Evolutionary conservation across 1,140 invertebrate species (phyloP).

Genomic region (Protaetia brevitarsis): DNA sequence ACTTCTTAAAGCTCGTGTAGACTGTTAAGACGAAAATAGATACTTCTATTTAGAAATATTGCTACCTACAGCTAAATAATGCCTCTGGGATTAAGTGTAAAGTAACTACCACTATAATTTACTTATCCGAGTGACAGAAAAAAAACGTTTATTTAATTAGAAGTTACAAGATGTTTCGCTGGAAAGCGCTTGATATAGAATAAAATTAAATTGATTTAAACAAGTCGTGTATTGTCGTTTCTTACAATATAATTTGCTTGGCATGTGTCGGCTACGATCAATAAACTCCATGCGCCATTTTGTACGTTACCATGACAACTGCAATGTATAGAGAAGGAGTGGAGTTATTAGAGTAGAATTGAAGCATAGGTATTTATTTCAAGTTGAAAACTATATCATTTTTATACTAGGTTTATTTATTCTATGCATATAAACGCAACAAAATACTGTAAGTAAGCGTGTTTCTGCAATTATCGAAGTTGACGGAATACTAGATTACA

Average conservation of each 20-base stretch:
- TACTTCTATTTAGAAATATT: neutral
- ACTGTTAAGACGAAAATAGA: conserved; percentile 26
- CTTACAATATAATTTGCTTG: neutral
- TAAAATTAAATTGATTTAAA: neutral
- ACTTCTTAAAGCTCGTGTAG: conserved; percentile 27
- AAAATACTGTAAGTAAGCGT: too few relatives aligned
- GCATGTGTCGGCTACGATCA: neutral
- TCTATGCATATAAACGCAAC: too few relatives aligned
- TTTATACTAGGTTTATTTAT: too few relatives aligned
- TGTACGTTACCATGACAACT: conserved; percentile 19
- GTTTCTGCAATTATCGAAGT: too few relatives aligned
- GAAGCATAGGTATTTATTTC: too few relatives aligned
- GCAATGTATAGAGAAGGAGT: too few relatives aligned
- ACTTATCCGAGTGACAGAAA: neutral
- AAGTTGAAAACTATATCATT: too few relatives aligned
- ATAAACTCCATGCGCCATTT: conserved; percentile 22
- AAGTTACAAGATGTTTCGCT: neutral
- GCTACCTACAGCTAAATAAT: neutral
- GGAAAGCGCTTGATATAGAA: neutral
- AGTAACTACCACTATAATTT: neutral
- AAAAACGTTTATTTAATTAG: neutral
- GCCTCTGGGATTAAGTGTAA: neutral
- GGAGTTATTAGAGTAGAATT: too few relatives aligned
- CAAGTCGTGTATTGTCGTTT: neutral
- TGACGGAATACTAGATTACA: too few relatives aligned